Evolutionary conservation across 1,140 invertebrate genomes (phyloP).

Genomic region (Ceratosolen solmsi): DNA sequence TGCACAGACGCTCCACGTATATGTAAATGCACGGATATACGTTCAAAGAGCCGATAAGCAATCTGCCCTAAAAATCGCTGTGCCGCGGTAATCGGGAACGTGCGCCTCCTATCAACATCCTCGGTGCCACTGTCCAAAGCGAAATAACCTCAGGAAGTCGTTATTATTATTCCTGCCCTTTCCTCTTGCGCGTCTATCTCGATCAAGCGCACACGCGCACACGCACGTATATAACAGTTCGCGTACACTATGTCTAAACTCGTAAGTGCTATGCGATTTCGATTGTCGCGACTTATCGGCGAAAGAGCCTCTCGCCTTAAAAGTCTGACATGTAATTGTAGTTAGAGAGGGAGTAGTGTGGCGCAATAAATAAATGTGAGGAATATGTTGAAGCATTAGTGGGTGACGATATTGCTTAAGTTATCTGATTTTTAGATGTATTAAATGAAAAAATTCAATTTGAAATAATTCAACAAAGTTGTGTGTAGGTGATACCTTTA

Average conservation of each 20-base stretch:
- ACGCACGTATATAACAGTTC: not conserved
- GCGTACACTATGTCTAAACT: not conserved
- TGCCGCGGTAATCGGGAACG: not conserved
- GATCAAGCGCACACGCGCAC: not conserved
- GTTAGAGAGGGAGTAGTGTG: not conserved
- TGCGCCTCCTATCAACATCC: not conserved
- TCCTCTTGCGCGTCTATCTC: not conserved
- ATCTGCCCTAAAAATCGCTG: conserved; percentile 10
- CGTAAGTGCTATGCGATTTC: not conserved
- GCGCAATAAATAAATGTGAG: not conserved
- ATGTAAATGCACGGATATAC: not conserved
- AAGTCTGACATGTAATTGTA: not conserved
- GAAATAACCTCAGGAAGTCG: not conserved
- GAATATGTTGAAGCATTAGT: not conserved
- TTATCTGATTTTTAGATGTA: no score
- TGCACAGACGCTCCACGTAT: not conserved
- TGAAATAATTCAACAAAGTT: no score
- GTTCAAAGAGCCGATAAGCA: not conserved
- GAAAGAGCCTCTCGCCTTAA: not conserved
- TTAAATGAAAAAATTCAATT: no score
- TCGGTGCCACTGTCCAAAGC: no score
- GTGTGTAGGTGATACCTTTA: no score
- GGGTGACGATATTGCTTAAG: not conserved
- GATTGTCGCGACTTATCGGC: not conserved
- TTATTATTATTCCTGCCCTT: not conserved